Percentiles rank a stretch among this genome's conserved stretches.
Evolutionary conservation across 2,113 vertebrate species (phyloP).

Genomic region (Tapirus terrestris): DNA sequence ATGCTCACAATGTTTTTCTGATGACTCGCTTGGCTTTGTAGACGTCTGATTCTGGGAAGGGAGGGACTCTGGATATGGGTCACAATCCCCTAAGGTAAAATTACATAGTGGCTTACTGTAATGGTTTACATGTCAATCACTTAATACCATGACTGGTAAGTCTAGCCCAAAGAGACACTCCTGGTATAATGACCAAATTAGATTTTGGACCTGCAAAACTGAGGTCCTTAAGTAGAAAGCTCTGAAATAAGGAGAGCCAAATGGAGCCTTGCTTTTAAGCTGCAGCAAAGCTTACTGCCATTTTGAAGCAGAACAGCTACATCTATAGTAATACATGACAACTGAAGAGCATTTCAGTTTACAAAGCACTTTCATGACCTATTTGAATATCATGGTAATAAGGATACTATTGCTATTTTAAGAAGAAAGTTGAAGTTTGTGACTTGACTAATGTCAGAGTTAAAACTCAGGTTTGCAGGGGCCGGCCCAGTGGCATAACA

Average conservation of each 20-base stretch:
- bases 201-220: neutral
- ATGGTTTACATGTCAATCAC: neutral
- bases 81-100: neutral
- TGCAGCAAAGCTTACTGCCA: neutral
- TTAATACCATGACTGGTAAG: neutral
- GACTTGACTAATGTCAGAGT: neutral
- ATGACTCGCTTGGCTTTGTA: neutral
- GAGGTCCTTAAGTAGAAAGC: neutral
- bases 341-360: neutral
- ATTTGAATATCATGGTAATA: neutral
- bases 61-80: neutral
- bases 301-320: neutral
- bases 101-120: neutral
- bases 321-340: neutral
- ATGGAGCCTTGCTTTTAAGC: neutral
- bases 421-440: constrained; percentile 2
- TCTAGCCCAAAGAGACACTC: neutral
- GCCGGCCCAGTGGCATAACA: too few relatives aligned
- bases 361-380: neutral
- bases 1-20: neutral
- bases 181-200: neutral
- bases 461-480: neutral
- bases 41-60: neutral
- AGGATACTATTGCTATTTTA: neutral
- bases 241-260: neutral